Percentiles rank a stretch among this genome's conserved stretches.
Conservation (phyloP, 1,140 invertebrate genomes). For the Piezodorus guildinii region DNA sequence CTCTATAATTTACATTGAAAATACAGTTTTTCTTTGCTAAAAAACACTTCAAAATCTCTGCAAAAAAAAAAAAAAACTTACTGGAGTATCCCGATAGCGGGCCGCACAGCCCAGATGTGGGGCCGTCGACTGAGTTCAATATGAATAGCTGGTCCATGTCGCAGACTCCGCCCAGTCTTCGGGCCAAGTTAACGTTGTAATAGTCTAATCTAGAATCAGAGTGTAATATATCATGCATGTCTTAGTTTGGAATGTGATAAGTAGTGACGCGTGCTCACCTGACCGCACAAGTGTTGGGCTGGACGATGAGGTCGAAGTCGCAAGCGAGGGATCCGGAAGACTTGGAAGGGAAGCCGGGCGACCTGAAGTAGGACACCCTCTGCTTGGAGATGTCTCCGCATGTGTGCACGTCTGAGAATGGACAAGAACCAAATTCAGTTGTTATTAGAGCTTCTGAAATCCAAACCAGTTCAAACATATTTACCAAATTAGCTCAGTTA, state of each 20-base stretch:
- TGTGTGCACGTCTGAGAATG: slow-evolving; percentile 30
- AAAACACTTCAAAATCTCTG: too few relatives aligned
- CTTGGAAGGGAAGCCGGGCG: slow-evolving; percentile 32
- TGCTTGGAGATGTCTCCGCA: slow-evolving; percentile 32
- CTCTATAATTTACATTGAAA: too few relatives aligned
- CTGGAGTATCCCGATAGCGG: slow-evolving; percentile 34
- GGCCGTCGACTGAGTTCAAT: slow-evolving; percentile 34
- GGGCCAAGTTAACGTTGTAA: slow-evolving; percentile 32
- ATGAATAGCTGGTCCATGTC: slow-evolving; percentile 35
- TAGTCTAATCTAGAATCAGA: slow-evolving; percentile 31
- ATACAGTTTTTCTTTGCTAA: too few relatives aligned
- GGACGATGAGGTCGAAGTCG: slow-evolving; percentile 32
- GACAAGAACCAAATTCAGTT: too few relatives aligned
- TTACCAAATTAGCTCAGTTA: too few relatives aligned
- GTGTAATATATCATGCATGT: neutral
- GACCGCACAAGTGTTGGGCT: slow-evolving; percentile 32
- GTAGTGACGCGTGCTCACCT: slow-evolving; percentile 26
- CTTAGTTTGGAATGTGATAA: neutral
- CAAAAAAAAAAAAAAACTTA: slow-evolving; percentile 30
- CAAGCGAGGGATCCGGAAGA: slow-evolving; percentile 33
- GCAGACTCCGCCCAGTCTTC: slow-evolving; percentile 34
- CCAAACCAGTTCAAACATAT: too few relatives aligned
- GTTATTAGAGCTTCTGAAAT: too few relatives aligned
- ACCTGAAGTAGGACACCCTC: slow-evolving; percentile 31
- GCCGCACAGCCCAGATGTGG: slow-evolving; percentile 34